These are phyloP conservation scores for Illadopsis cleaveri DNA, from an alignment of 2,113 vertebrate species.

Conservation along the genomic window DNA sequence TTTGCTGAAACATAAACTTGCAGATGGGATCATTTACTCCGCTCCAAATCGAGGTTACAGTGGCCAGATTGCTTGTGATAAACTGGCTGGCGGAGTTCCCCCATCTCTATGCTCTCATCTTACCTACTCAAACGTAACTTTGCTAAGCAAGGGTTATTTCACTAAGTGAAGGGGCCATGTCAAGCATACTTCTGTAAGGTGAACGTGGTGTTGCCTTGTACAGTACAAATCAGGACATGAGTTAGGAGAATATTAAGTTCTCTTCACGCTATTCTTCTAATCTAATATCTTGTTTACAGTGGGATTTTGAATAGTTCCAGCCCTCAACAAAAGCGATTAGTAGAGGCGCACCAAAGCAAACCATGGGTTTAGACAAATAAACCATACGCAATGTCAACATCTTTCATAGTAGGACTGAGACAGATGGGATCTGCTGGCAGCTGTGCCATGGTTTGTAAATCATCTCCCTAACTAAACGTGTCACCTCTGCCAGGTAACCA, in stretches of 20 bases:
- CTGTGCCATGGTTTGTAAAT: background rate
- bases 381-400: background rate
- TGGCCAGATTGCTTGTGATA: background rate
- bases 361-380: background rate
- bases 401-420: background rate
- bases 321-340: background rate
- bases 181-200: accelerated
- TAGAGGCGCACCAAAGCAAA: background rate
- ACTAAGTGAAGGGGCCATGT: accelerated
- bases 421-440: background rate
- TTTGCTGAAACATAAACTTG: background rate
- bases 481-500: background rate
- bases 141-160: background rate
- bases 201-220: background rate
- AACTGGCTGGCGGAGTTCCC: background rate
- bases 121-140: background rate
- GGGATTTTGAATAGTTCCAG: background rate
- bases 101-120: background rate
- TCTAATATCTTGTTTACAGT: background rate
- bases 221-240: background rate
- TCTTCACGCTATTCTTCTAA: background rate
- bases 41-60: background rate
- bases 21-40: accelerated
- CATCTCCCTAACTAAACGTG: background rate
- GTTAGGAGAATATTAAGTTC: background rate